A percentile compares a stretch with the other conserved stretches of the same genome.
Conservation (phyloP, 1,140 invertebrate species). For the Euglossa dilemma region DNA sequence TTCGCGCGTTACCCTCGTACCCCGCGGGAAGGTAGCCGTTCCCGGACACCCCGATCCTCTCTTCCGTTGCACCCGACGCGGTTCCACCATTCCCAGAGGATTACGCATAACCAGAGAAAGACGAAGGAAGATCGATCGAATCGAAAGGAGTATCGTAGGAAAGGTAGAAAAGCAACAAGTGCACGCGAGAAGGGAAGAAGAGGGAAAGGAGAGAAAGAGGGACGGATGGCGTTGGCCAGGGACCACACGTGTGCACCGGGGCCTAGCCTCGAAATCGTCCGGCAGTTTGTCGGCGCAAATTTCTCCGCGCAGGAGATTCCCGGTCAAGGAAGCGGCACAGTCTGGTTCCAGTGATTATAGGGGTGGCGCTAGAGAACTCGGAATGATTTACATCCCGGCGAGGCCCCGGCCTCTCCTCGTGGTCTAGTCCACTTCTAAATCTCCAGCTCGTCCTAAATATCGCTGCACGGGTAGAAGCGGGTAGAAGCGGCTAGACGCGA, state of each 20-base stretch:
- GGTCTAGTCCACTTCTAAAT: constrained; percentile 63
- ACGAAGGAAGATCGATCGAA: too few relatives aligned
- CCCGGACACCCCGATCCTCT: not conserved
- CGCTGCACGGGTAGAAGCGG: constrained; percentile 14
- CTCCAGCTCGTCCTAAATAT: constrained; percentile 56
- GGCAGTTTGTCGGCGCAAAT: constrained; percentile 52
- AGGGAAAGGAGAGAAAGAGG: not conserved
- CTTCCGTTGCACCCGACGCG: too few relatives aligned
- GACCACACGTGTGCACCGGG: constrained; percentile 37
- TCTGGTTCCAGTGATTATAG: constrained; percentile 65
- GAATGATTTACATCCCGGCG: constrained; percentile 69
- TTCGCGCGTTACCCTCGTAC: too few relatives aligned
- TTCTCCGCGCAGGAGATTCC: constrained; percentile 44
- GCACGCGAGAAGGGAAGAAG: not conserved
- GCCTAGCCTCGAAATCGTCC: constrained; percentile 22
- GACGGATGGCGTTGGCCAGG: not conserved
- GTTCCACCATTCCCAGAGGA: too few relatives aligned
- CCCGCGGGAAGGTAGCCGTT: not conserved
- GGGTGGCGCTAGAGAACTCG: constrained; percentile 68
- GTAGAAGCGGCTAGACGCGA: constrained; percentile 64
- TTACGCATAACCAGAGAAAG: too few relatives aligned
- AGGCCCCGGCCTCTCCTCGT: constrained; percentile 3
- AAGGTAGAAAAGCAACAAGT: not conserved
- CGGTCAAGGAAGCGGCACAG: constrained; percentile 65
- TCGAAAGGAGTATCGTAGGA: not conserved